Conservation (phyloP, 1,140 invertebrate species). For the Papilio glaucus region DNA sequence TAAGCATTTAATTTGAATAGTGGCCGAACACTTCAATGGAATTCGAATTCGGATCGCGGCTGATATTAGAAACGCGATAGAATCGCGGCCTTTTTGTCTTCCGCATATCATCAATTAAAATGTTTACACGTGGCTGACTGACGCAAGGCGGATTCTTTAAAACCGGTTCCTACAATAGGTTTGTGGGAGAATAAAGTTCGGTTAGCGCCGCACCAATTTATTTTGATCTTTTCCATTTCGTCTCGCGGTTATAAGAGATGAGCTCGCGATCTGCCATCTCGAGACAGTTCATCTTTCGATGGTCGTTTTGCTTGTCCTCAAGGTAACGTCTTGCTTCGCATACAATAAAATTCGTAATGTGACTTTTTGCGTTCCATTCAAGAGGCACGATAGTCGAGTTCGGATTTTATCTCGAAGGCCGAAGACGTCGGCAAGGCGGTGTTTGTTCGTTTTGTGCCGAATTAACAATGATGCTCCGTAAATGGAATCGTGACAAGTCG, state of each 20-base stretch:
- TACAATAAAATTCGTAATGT: conserved; percentile 74
- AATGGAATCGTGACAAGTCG: conserved; percentile 41
- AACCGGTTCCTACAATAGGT: conserved; percentile 72
- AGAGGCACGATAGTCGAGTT: conserved; percentile 62
- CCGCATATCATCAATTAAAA: conserved; percentile 82
- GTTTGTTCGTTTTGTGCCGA: conserved; percentile 39
- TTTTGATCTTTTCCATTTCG: conserved; percentile 49
- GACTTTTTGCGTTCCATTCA: conserved; percentile 75
- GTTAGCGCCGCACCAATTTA: conserved; percentile 68
- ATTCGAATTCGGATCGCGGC: conserved; percentile 48
- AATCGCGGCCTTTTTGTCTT: conserved; percentile 72
- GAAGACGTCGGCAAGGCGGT: conserved; percentile 5
- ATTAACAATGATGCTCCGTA: conserved; percentile 38
- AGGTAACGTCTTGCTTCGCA: conserved; percentile 72
- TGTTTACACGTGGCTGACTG: conserved; percentile 75
- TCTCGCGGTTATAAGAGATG: conserved; percentile 38
- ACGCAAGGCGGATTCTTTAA: conserved; percentile 70
- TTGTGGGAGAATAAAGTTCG: conserved; percentile 63
- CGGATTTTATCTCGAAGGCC: conserved; percentile 40
- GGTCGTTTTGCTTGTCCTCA: conserved; percentile 62
- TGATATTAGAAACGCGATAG: conserved; percentile 56
- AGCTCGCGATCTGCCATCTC: conserved; percentile 37
- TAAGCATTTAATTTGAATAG: conserved; percentile 31
- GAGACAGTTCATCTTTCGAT: conserved; percentile 48
- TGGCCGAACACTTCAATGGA: conserved; percentile 33